Base-by-base conservation (phyloP, 2,888 invertebrate genomes). In the Embidobia sp. region DNA sequence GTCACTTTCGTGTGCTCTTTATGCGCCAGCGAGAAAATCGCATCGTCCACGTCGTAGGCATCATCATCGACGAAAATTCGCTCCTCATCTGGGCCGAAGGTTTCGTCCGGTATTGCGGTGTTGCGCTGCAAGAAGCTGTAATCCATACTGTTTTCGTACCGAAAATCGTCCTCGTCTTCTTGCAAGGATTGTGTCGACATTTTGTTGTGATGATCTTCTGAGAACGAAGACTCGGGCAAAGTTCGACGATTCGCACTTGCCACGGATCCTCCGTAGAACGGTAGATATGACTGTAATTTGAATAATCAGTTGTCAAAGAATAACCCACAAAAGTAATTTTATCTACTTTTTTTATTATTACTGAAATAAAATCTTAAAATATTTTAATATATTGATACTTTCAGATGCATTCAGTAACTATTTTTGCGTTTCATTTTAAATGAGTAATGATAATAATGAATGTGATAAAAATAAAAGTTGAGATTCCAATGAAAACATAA, bases 251-350 rank as follows among this genome's bases (percentile, higher is more conserved):
- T 94, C 72, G 94, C 91, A 0, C 93, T 94, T 82, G 93, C 92
- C 82, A 93, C 92, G 40, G 93, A 92, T 10, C 78, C 77, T 4
- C 83, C 81, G 93, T 95, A 95, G 89, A 95, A 95, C 85, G 95
- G 94, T 95, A 95, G 95, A 88, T 95, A 93, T 90, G 93, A 92
- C 95, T 95, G 92, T 90, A 80, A 70, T 46, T 19, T 26, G 11
- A 22, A 6, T 22, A 6, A 22, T 4, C n/a, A n/a, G n/a, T n/a
- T n/a, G n/a, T n/a, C n/a, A n/a, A n/a, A n/a, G n/a, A n/a, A n/a
- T n/a, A n/a, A n/a, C n/a, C n/a, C n/a, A n/a, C n/a, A n/a, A n/a
- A n/a, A n/a, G n/a, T n/a, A n/a, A n/a, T n/a, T n/a, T n/a, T n/a
- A n/a, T n/a, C n/a, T n/a, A n/a, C n/a, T n/a, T n/a, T n/a, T n/a